Base-by-base conservation (phyloP, 2,797 vertebrate genomes). In the Syngnathus acus region DNA sequence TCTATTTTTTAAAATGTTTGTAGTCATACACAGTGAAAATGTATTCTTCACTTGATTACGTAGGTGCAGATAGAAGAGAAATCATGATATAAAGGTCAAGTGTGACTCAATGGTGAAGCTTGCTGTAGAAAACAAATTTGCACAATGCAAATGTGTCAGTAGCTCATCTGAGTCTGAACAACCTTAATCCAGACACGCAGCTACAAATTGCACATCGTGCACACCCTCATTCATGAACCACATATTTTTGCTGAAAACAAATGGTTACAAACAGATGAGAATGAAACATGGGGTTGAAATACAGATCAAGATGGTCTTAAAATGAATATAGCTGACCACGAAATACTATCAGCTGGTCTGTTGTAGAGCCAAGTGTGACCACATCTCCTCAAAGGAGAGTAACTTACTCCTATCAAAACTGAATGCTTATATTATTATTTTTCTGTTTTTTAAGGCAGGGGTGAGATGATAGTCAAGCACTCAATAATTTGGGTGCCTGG, bases 61-160 rank as follows among this genome's bases (percentile, higher is more conserved):
- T 55, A 13, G n/a, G 16, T 60, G 37, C 37, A 40, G 23, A 58
- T 58, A 58, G 10, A 40, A 40, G n/a, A 40, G 11, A 42, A n/a
- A 7, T 4, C 19, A 8, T 10, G 68, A 76, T 76, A 77, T 60
- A 72, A 77, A 76, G 69, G 68, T 26, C 8, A 69, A 74, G 61
- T 74, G 80, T 79, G 65, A 75, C 80, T 79, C 64, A 73, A 69
- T 72, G 71, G 38, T 63, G 60, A 14, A 67, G 68, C 67, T 69
- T 7, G 61, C 68, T 65, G 65, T 66, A 82, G 40, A 50, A 67
- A 51, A 69, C 7, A 54, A 53, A 66, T 53, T 32, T 19, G 21
- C 17, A 17, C 42, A 19, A 60, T 60, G 38, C 45, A 16, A 60
- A 40, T 26, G 11, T 26, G 16, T 48, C 47, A 48, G 26, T 32